A percentile compares a stretch with the other conserved stretches of the same genome.
These are phyloP conservation scores for Helicolenus hilgendorfi DNA, from an alignment of 2,797 vertebrate species.

Conservation along the genomic window DNA sequence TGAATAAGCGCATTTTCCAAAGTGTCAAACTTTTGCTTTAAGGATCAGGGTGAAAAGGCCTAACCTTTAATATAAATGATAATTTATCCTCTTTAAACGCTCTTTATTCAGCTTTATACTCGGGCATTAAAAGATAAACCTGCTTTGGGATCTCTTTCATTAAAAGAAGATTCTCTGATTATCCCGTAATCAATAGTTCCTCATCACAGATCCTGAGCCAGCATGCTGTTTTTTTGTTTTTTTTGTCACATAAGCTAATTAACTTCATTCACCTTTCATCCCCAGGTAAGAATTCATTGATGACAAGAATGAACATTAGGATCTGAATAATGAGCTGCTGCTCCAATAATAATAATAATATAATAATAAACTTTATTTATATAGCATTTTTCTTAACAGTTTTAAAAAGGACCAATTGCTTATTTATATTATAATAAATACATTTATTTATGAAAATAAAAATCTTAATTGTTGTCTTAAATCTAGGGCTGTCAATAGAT, in stretches of 20 bases:
- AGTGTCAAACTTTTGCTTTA: neutral
- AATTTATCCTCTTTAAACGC: constrained; percentile 2
- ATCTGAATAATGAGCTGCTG: constrained; percentile 18
- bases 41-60: neutral
- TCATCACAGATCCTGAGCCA: constrained; percentile 13
- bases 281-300: neutral
- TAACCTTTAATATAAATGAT: constrained; percentile 1
- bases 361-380: neutral
- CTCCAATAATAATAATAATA: constrained; percentile 16
- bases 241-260: constrained; percentile 30
- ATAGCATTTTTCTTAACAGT: neutral
- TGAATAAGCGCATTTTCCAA: neutral
- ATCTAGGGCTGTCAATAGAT: no score
- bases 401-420: no score
- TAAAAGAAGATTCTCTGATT: constrained; percentile 44
- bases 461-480: no score
- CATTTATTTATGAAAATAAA: no score
- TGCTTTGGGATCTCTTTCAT: constrained; percentile 23
- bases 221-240: neutral
- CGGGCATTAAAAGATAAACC: constrained; percentile 16
- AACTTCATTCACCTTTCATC: constrained; percentile 32
- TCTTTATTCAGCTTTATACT: neutral
- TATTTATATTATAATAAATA: no score
- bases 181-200: constrained; percentile 38
- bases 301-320: constrained; percentile 4